phyloP scores from a whole-genome alignment of 2,113 vertebrate species.

The Percina caprodes region DNA sequence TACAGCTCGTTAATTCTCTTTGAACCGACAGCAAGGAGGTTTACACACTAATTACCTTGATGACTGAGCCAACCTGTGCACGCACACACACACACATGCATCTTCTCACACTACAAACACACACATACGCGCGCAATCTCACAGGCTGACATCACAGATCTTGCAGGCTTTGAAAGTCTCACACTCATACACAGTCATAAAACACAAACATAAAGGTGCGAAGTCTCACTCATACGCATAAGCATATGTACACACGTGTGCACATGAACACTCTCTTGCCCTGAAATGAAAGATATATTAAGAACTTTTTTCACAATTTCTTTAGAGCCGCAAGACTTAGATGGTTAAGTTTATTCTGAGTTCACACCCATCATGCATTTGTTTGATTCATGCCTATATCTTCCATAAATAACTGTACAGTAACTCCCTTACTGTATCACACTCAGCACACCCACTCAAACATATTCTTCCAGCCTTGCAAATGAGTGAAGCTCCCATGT shows the following conservation, averaged over 20 bases:
- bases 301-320: constrained; percentile 30
- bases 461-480: constrained; percentile 5
- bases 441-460: constrained; percentile 12
- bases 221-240: constrained; percentile 56
- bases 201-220: constrained; percentile 69
- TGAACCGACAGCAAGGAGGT: constrained; percentile 80
- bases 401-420: constrained; percentile 53
- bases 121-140: constrained; percentile 30
- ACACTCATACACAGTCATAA: constrained; percentile 39
- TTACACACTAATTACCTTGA: constrained; percentile 84
- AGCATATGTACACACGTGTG: constrained; percentile 33
- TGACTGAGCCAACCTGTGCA: constrained; percentile 75
- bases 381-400: constrained; percentile 63
- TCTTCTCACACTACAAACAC: constrained; percentile 33
- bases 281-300: constrained; percentile 67
- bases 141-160: constrained; percentile 68
- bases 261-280: constrained; percentile 20
- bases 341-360: constrained; percentile 62
- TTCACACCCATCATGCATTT: constrained; percentile 54
- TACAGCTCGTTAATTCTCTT: constrained; percentile 82
- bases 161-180: constrained; percentile 61
- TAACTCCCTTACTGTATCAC: constrained; percentile 19
- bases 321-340: constrained; percentile 49
- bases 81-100: constrained; percentile 27
- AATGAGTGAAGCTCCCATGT: constrained; percentile 69